phyloP scores from a whole-genome alignment of 1,140 invertebrate species.

The Hirudo medicinalis region DNA sequence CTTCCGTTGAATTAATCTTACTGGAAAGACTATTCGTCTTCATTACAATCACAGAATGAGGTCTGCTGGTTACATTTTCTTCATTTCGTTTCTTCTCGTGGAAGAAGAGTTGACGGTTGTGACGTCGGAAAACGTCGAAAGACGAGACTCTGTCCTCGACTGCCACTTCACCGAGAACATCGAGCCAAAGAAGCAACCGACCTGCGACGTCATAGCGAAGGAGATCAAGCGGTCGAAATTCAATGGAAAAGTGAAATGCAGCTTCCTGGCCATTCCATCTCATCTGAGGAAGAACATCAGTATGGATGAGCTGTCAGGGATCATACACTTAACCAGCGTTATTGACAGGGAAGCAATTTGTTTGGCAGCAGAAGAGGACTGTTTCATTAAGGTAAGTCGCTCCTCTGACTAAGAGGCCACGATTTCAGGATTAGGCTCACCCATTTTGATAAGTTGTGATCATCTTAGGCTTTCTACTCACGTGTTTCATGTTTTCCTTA shows the following conservation, averaged over 20 bases:
- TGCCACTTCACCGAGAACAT: neutral
- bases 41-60: too few relatives aligned
- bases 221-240: neutral
- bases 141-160: neutral
- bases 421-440: too few relatives aligned
- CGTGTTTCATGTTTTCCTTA: too few relatives aligned
- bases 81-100: neutral
- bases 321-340: neutral
- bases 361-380: neutral
- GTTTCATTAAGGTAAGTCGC: conserved; percentile 6
- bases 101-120: neutral
- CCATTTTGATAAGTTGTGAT: too few relatives aligned
- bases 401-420: too few relatives aligned
- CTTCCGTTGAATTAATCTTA: too few relatives aligned
- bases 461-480: too few relatives aligned
- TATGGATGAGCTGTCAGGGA: conserved; percentile 2
- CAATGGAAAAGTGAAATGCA: neutral
- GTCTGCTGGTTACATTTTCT: neutral
- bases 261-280: neutral
- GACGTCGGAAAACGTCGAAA: conserved; percentile 2
- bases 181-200: neutral
- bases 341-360: conserved; percentile 6
- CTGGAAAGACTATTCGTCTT: too few relatives aligned
- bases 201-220: neutral
- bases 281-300: neutral